These are phyloP conservation scores for Nothoprocta perdicaria DNA, from an alignment of 2,113 vertebrate species.

Conservation along the genomic window DNA sequence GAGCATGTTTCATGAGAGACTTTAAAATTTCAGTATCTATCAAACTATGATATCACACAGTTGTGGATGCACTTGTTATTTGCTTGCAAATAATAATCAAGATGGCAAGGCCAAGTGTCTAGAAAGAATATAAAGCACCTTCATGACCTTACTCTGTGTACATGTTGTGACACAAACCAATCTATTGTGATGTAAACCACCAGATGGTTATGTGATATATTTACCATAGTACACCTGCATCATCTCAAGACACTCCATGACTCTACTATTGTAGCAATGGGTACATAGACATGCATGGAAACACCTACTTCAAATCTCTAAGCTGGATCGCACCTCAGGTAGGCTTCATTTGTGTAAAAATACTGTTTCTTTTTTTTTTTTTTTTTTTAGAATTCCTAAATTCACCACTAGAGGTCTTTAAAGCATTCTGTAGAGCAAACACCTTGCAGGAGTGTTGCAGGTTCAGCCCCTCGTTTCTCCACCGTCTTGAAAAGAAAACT, in stretches of 20 bases:
- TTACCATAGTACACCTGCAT: background rate
- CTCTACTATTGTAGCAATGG: background rate
- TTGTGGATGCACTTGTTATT: background rate
- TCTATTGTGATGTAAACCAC: no score
- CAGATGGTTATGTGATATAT: no score
- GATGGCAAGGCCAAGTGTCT: background rate
- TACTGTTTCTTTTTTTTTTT: no score
- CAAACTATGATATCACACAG: background rate
- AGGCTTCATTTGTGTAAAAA: background rate
- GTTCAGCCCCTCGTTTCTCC: background rate
- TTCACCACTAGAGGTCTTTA: no score
- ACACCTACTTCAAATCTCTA: background rate
- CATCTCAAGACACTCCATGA: background rate
- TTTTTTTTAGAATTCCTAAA: no score
- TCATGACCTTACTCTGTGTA: no score
- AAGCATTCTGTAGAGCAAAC: no score
- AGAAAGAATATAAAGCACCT: background rate
- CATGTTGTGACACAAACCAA: no score
- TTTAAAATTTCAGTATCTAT: background rate
- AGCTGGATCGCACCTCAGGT: background rate
- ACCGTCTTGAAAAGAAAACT: background rate
- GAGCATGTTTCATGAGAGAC: background rate
- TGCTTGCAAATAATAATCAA: background rate
- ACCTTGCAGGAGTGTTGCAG: no score
- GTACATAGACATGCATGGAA: background rate